These are phyloP conservation scores for Limonius californicus DNA, from an alignment of 1,140 invertebrate genomes.

Conservation along the genomic window DNA sequence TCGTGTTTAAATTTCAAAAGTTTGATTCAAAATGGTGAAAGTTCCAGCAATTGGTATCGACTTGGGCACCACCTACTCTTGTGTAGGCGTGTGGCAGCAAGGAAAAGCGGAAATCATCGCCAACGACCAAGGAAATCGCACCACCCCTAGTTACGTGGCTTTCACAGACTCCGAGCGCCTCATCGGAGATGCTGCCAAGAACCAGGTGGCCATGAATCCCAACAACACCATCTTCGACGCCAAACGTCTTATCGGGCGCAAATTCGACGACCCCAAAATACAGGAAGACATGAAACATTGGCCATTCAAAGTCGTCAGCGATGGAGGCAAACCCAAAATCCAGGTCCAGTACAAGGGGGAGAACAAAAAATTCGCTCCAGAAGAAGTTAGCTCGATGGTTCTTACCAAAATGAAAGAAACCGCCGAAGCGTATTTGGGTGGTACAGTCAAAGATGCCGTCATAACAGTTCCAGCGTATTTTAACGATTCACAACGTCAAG, in stretches of 20 bases:
- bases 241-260: slow-evolving; percentile 54
- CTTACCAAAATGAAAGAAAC: slow-evolving; percentile 59
- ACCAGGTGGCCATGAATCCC: slow-evolving; percentile 87
- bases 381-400: slow-evolving; percentile 69
- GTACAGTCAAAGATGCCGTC: slow-evolving; percentile 53
- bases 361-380: slow-evolving; percentile 65
- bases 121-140: slow-evolving; percentile 93
- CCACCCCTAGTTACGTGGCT: slow-evolving; percentile 94
- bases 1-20: too few relatives aligned
- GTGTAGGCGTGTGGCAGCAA: slow-evolving; percentile 85
- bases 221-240: slow-evolving; percentile 77
- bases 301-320: slow-evolving; percentile 68
- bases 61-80: slow-evolving; percentile 84
- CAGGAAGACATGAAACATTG: slow-evolving; percentile 71
- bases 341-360: slow-evolving; percentile 72
- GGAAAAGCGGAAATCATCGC: slow-evolving; percentile 90
- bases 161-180: slow-evolving; percentile 95
- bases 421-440: slow-evolving; percentile 57
- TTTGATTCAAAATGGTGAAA: slow-evolving; percentile 72
- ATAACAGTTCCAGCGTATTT: slow-evolving; percentile 64
- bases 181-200: slow-evolving; percentile 95
- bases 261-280: slow-evolving; percentile 64
- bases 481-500: slow-evolving; percentile 66
- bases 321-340: slow-evolving; percentile 65
- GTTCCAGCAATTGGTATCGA: slow-evolving; percentile 84